Conservation (phyloP, 2,113 vertebrate species). For the Puma concolor region DNA sequence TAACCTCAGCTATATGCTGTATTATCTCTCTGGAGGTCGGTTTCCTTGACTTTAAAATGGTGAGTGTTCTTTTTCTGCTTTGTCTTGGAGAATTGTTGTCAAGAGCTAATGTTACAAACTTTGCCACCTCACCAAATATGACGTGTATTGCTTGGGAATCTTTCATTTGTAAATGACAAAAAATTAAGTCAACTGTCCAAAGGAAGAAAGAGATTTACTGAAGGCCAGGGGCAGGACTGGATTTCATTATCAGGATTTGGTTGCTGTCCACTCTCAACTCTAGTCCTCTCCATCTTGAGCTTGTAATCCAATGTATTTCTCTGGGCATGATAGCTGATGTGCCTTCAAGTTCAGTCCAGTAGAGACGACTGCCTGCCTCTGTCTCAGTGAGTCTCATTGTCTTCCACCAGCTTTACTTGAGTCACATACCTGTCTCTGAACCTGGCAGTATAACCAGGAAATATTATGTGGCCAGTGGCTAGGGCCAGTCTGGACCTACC, state of each 20-base stretch:
- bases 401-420: neutral
- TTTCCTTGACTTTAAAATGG: conserved; percentile 53
- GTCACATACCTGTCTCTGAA: neutral
- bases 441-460: neutral
- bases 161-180: conserved; percentile 32
- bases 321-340: neutral
- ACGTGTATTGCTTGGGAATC: neutral
- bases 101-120: neutral
- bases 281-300: neutral
- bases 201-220: neutral
- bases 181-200: neutral
- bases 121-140: neutral
- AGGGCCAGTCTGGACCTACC: neutral
- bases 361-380: neutral
- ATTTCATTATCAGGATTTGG: neutral
- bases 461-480: neutral
- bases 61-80: conserved; percentile 20
- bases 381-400: neutral
- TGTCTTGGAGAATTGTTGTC: neutral
- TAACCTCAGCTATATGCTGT: neutral
- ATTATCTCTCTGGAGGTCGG: neutral
- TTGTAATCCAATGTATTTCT: neutral
- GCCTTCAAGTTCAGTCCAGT: neutral
- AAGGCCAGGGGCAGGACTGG: neutral
- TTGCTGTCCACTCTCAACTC: neutral